Base-by-base conservation (phyloP, 2,113 vertebrate species). In the Clinocottus analis region DNA sequence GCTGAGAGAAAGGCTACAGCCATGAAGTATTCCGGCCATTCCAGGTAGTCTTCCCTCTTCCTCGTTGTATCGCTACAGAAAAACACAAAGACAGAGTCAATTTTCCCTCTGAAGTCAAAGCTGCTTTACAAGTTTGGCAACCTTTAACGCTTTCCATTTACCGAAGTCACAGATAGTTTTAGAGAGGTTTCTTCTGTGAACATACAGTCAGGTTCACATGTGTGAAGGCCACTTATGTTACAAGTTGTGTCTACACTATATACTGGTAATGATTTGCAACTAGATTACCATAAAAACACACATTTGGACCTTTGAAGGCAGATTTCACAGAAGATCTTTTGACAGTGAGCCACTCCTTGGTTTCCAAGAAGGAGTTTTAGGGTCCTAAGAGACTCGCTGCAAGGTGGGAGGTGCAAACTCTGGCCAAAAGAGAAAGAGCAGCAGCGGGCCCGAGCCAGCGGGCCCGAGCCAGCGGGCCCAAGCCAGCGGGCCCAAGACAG, bases 1-100 rank as follows among this genome's bases (percentile, higher is more conserved):
- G 98, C 97, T 8, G 98, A 98, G 66, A 99, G 93, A 92, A 99
- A 99, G 7, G 98, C 98, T 33, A 99, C 97, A 3, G 97, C 96
- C 98, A 99, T 99, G 73, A 99, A 99, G 93, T 99, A 99, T 73
- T 99, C 98, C 1, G 97, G 96, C 97, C 98, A 99, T 69, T 99
- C 97, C 90, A 99, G 93, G 87, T 98, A 99, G 87, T 97, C 96
- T 4, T 97, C 95, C 79, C 97, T 93, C 90, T 99, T 99, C 62
- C 7, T 74, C 8, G 69, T 68, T 17, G 49, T 19, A 5, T 77
- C 83, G 5, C 75, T 85, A 13, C 0, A 72, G 25, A 79, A 7
- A 35, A 47, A 56, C 6, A 75, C 7, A 66, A 17, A 25, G 5
- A 62, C 3, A 72, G 1, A 27, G 0, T 66, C 10, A 51, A 3